A percentile compares a stretch with the other conserved stretches of the same genome.
Conservation (phyloP, 2,113 vertebrate genomes). For the Pedionomus torquatus region DNA sequence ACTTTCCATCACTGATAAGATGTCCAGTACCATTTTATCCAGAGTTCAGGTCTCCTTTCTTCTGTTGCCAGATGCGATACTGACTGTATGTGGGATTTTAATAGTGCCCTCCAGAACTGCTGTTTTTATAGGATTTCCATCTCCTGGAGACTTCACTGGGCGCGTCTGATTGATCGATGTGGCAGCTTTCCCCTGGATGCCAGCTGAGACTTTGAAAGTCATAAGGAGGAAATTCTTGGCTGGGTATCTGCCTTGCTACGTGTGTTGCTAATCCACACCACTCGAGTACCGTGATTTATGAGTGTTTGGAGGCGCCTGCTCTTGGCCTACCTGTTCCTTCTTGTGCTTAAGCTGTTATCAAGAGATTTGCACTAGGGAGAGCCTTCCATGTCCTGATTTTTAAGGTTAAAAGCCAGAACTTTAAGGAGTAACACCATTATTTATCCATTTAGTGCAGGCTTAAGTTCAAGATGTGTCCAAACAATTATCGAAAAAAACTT, state of each 20-base stretch:
- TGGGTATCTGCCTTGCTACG: background rate
- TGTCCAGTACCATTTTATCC: background rate
- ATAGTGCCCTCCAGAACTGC: background rate
- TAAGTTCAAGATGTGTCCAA: background rate
- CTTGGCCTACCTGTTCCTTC: background rate
- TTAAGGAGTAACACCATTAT: background rate
- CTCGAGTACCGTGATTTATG: background rate
- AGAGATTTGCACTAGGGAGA: background rate
- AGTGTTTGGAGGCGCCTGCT: background rate
- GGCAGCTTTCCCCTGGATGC: background rate
- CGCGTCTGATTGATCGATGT: rapidly evolving
- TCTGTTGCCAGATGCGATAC: background rate
- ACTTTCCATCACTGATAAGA: background rate
- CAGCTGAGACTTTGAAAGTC: background rate
- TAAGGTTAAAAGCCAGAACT: background rate
- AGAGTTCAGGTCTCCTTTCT: background rate
- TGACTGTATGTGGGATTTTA: background rate
- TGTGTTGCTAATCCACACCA: background rate
- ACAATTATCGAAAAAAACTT: background rate
- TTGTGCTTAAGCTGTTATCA: background rate
- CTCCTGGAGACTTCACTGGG: background rate
- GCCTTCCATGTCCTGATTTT: background rate
- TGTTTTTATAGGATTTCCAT: background rate
- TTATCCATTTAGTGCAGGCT: background rate
- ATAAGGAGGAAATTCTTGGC: background rate